A percentile compares a stretch with the other conserved stretches of the same genome.
Conservation (phyloP, 2,113 vertebrate species). For the Podarcis muralis region DNA sequence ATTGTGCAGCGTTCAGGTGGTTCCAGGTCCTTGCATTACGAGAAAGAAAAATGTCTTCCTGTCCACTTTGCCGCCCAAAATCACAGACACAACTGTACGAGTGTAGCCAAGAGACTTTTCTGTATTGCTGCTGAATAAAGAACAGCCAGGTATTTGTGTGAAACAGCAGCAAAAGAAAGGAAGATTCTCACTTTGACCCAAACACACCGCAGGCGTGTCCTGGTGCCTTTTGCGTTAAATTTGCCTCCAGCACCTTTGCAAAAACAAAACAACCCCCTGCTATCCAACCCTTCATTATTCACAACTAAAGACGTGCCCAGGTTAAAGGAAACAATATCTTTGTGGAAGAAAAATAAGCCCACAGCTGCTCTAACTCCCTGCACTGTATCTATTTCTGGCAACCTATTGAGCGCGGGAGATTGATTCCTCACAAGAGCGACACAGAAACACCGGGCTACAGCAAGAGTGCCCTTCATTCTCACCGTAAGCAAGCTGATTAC, state of each 20-base stretch:
- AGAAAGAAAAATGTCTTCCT: too few relatives aligned
- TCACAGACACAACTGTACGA: background rate
- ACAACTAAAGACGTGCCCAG: slow-evolving; percentile 59
- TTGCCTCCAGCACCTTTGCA: slow-evolving; percentile 56
- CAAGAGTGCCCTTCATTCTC: slow-evolving; percentile 51
- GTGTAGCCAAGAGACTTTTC: background rate
- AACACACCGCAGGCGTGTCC: slow-evolving; percentile 32
- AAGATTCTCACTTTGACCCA: background rate
- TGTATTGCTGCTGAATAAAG: slow-evolving; percentile 6
- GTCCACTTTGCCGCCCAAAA: too few relatives aligned
- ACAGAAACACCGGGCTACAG: slow-evolving; percentile 41
- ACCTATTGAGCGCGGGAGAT: slow-evolving; percentile 49
- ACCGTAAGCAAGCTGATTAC: slow-evolving; percentile 26
- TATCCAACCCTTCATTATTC: slow-evolving; percentile 58
- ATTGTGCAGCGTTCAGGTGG: too few relatives aligned
- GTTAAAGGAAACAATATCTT: slow-evolving; percentile 62
- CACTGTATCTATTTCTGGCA: slow-evolving; percentile 34
- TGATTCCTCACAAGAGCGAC: slow-evolving; percentile 54
- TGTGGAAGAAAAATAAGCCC: slow-evolving; percentile 58
- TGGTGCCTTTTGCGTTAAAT: slow-evolving; percentile 46
- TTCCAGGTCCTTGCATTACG: too few relatives aligned
- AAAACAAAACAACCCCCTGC: background rate
- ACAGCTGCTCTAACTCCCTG: slow-evolving; percentile 53
- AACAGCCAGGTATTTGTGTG: slow-evolving; percentile 2
- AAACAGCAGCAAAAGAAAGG: slow-evolving; percentile 19